These are phyloP conservation scores for Platycheirus rosarum DNA, from an alignment of 2,888 invertebrate species.

Conservation along the genomic window DNA sequence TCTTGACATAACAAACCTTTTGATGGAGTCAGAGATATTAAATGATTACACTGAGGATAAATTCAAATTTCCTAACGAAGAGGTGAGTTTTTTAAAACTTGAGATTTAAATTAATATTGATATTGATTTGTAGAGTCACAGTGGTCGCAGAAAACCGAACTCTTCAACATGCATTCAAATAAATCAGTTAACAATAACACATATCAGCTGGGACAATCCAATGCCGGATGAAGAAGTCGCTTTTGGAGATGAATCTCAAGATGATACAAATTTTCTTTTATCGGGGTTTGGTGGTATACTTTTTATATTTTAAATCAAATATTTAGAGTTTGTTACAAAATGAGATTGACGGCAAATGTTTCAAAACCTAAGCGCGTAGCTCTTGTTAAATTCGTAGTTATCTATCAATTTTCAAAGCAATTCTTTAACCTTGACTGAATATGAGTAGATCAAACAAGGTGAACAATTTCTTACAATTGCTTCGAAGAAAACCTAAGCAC, in stretches of 20 bases:
- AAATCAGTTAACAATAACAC: conserved; percentile 75
- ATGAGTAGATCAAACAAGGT: too few species aligned
- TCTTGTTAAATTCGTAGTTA: too few species aligned
- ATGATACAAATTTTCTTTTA: conserved; percentile 72
- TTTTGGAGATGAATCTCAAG: conserved; percentile 75
- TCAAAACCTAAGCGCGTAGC: too few species aligned
- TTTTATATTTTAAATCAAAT: too few species aligned
- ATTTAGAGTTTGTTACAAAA: too few species aligned
- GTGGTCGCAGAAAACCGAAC: not conserved
- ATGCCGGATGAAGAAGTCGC: conserved; percentile 70
- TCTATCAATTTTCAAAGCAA: too few species aligned
- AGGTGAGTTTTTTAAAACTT: conserved; percentile 14
- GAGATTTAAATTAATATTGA: not conserved
- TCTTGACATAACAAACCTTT: conserved; percentile 38
- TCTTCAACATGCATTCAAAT: conserved; percentile 54
- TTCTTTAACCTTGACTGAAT: too few species aligned
- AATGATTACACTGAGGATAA: conserved; percentile 49
- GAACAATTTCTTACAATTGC: too few species aligned
- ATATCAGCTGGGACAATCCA: conserved; percentile 68
- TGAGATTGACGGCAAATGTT: too few species aligned
- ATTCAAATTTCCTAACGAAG: conserved; percentile 41
- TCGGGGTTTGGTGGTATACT: conserved; percentile 55
- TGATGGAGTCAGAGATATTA: conserved; percentile 47
- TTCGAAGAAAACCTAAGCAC: too few species aligned
- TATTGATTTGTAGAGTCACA: not conserved